Evolutionary conservation across 2,888 invertebrate species (phyloP), one percentile per base, ranked within the genome.

Genomic region (Ochropleura plecta): DNA sequence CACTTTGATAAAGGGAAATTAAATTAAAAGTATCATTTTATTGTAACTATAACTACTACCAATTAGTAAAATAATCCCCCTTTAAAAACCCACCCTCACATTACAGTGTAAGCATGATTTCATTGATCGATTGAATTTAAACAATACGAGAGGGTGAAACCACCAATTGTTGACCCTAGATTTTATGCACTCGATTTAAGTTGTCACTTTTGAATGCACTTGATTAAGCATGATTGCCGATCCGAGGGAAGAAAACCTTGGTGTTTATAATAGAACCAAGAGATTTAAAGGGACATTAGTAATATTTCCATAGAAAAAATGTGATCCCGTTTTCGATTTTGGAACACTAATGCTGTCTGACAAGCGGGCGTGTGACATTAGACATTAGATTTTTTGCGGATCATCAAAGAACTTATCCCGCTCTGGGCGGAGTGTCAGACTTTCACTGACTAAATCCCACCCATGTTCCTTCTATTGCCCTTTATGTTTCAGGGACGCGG

Each of bases 81-180:
- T 76, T 49, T 20, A 66, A 14, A 44, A 68, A 20, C 20, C 9
- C 51, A 66, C 78, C 83, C 85, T 70, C 18, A 5, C 16, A 71
- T 66, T 30, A 75, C 67, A 75, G 14, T 42, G 49, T 70, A 68
- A 76, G 62, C 69, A 53, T 18, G 0, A 65, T 74, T 76, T 57
- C 4, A 59, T 65, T 72, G 68, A 79, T 78, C 70, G 79, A 85
- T 83, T 65, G 40, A 67, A 72, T 74, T 80, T 60, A 70, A 81
- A 83, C 57, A 73, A 76, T 69, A 40, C 8, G 12, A 30, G 20
- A 67, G 83, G 81, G 73, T 75, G 72, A 73, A 53, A 42, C 20
- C 18, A 51, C n/a, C 53, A 40, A 42, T 53, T 65, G 20, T 64
- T 70, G 62, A 60, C 63, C 78, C 80, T 67, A 14, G 40, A 30